phyloP scores from a whole-genome alignment of 2,797 vertebrate species.

The Anguilla megastoma region DNA sequence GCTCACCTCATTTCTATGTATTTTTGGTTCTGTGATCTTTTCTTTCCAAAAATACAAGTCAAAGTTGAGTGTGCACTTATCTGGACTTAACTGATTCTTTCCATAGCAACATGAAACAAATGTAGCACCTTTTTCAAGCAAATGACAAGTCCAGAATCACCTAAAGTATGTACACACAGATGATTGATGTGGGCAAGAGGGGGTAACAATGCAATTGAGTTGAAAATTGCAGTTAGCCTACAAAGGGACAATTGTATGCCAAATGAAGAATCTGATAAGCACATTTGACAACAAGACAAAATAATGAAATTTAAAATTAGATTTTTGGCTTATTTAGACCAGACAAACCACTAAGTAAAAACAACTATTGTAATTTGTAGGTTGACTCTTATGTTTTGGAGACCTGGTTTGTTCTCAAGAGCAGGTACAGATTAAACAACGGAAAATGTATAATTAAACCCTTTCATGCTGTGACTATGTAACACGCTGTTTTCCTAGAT shows the following conservation, averaged over 20 bases:
- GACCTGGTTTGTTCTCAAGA: background rate
- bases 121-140: background rate
- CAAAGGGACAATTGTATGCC: background rate
- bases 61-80: background rate
- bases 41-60: background rate
- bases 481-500: background rate
- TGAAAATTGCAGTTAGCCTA: background rate
- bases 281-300: background rate
- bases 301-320: background rate
- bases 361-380: background rate
- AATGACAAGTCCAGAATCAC: background rate
- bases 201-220: background rate
- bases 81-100: background rate
- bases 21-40: background rate
- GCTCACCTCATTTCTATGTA: constrained; percentile 13
- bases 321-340: background rate
- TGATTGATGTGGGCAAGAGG: background rate
- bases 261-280: background rate
- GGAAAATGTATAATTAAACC: background rate
- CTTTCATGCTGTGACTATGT: constrained; percentile 10
- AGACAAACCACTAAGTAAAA: background rate
- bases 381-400: background rate
- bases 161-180: background rate
- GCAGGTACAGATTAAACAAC: background rate
- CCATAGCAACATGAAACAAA: constrained; percentile 11